phyloP scores from a whole-genome alignment of 2,888 invertebrate genomes.

The Epinotia demarniana region DNA sequence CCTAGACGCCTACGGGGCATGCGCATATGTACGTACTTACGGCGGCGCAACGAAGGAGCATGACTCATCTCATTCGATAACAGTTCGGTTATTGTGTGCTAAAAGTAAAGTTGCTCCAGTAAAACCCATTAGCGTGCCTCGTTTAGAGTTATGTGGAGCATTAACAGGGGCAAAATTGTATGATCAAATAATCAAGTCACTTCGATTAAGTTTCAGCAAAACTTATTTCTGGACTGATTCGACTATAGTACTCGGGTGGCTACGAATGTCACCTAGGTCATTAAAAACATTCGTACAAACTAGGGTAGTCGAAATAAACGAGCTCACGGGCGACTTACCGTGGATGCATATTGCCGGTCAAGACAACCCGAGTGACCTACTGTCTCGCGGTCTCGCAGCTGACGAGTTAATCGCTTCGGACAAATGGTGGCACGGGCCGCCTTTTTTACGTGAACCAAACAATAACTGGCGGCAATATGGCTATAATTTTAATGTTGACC shows the following conservation, averaged over 20 bases:
- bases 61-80: not conserved
- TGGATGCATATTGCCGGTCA: slow-evolving; percentile 8
- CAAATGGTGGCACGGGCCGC: too few species aligned
- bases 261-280: slow-evolving; percentile 47
- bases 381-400: slow-evolving; percentile 31
- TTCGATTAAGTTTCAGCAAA: slow-evolving; percentile 19
- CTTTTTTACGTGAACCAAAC: not conserved
- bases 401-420: slow-evolving; percentile 20
- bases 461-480: not conserved
- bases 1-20: slow-evolving; percentile 1
- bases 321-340: too few species aligned
- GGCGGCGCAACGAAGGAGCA: not conserved
- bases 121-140: not conserved
- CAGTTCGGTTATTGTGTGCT: slow-evolving; percentile 4
- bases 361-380: slow-evolving; percentile 35
- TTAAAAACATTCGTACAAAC: slow-evolving; percentile 51
- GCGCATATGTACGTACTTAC: slow-evolving; percentile 16
- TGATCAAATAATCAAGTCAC: slow-evolving; percentile 36
- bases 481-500: not conserved
- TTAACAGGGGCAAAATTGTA: slow-evolving; percentile 35
- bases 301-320: slow-evolving; percentile 23
- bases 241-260: slow-evolving; percentile 47
- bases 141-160: too few species aligned
- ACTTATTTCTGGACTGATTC: slow-evolving; percentile 17
- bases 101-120: slow-evolving; percentile 20